Percentiles rank a stretch among this genome's conserved stretches.
These are phyloP conservation scores for Gymnosoma rotundatum DNA, from an alignment of 2,888 invertebrate genomes.

Conservation along the genomic window DNA sequence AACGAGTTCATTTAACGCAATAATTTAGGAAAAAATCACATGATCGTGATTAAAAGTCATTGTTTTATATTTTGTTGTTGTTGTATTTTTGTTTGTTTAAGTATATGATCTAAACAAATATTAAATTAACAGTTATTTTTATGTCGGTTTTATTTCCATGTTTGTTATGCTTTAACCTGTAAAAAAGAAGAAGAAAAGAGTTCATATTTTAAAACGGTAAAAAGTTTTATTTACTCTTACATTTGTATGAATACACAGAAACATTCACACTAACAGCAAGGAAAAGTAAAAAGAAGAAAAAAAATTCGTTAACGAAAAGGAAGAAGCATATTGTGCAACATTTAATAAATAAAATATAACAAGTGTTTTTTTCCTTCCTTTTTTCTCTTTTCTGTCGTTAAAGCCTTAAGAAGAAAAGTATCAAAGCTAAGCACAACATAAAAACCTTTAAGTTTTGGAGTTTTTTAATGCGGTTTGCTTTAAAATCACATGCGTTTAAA, in stretches of 20 bases:
- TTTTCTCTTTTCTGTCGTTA: no score
- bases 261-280: conserved; percentile 6
- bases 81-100: background rate
- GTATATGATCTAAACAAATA: conserved; percentile 37
- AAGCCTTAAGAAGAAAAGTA: background rate
- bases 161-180: conserved; percentile 40
- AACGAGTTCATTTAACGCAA: conserved; percentile 46
- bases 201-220: conserved; percentile 42
- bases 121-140: conserved; percentile 44
- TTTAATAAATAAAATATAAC: conserved; percentile 44
- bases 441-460: conserved; percentile 50
- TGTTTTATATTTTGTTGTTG: background rate
- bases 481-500: conserved; percentile 65
- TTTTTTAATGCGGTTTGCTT: conserved; percentile 68
- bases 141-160: conserved; percentile 39
- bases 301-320: conserved; percentile 28
- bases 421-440: conserved; percentile 35
- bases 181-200: conserved; percentile 18
- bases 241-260: background rate
- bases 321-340: conserved; percentile 21
- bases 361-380: conserved; percentile 13
- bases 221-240: conserved; percentile 23
- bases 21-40: conserved; percentile 12
- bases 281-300: conserved; percentile 3
- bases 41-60: background rate